These are phyloP conservation scores for Epizoanthus illoricatus DNA, from an alignment of 92 coral and sea anemone species.

Conservation along the genomic window DNA sequence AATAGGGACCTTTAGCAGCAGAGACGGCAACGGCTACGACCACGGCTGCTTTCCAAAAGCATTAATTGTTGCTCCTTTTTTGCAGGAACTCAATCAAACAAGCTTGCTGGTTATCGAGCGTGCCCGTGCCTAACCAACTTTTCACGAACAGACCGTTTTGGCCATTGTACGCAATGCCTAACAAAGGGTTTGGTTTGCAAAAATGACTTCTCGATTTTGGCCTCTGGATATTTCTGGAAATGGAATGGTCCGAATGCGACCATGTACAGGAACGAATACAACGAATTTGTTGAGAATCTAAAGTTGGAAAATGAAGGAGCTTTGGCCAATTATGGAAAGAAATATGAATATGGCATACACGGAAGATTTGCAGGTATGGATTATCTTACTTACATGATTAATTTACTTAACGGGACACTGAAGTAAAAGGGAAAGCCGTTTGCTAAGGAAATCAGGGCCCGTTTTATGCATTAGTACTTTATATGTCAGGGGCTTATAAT, in stretches of 20 bases:
- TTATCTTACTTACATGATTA: background rate
- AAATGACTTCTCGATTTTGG: constrained; percentile 36
- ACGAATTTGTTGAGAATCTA: constrained; percentile 13
- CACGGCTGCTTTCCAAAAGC: background rate
- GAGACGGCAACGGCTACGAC: too few relatives aligned
- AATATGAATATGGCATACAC: constrained; percentile 5
- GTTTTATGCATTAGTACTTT: too few relatives aligned
- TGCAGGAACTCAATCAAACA: constrained; percentile 28
- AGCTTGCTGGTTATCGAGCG: constrained; percentile 20
- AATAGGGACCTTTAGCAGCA: too few relatives aligned
- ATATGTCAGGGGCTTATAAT: too few relatives aligned
- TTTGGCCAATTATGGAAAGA: background rate
- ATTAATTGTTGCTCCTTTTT: background rate
- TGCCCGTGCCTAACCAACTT: constrained; percentile 27
- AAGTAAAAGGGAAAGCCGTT: too few relatives aligned
- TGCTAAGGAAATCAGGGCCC: too few relatives aligned
- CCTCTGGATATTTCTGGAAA: constrained; percentile 48
- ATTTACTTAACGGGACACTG: too few relatives aligned
- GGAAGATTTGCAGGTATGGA: constrained; percentile 27
- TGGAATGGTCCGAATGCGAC: constrained; percentile 34
- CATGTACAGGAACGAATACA: constrained; percentile 2
- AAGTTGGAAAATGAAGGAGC: background rate
- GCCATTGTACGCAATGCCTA: constrained; percentile 36
- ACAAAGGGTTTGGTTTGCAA: constrained; percentile 37
- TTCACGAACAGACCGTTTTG: constrained; percentile 36